phyloP scores from a whole-genome alignment of 1,140 invertebrate genomes.

The Drosophila seguyi region DNA sequence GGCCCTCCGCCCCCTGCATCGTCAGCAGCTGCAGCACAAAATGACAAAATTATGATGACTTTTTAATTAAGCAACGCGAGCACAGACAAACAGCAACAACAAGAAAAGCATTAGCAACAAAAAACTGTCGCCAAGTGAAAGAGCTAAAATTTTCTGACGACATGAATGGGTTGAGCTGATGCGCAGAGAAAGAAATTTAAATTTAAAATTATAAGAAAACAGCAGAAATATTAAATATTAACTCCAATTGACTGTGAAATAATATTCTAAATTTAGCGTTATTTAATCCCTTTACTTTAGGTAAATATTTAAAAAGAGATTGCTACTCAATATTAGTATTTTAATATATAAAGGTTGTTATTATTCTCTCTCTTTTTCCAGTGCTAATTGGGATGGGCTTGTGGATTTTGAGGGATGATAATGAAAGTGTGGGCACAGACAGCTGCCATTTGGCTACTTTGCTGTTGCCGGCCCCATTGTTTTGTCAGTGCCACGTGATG shows the following conservation, averaged over 20 bases:
- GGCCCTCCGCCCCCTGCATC: not conserved
- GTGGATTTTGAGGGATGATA: constrained; percentile 16
- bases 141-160: constrained; percentile 63
- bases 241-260: not conserved
- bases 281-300: too few species aligned
- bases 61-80: constrained; percentile 76
- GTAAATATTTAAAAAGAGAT: not conserved
- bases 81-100: constrained; percentile 43
- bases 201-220: not conserved
- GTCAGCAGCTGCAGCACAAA: constrained; percentile 73
- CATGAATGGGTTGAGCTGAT: constrained; percentile 43
- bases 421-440: constrained; percentile 43
- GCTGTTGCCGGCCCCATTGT: constrained; percentile 51
- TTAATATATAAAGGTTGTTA: not conserved
- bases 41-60: constrained; percentile 82
- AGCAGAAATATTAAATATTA: not conserved
- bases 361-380: not conserved
- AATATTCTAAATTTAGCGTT: not conserved
- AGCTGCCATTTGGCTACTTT: constrained; percentile 69
- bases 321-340: not conserved
- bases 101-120: constrained; percentile 35
- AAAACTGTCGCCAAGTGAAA: constrained; percentile 69
- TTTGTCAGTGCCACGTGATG: constrained; percentile 74
- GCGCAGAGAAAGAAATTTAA: not conserved
- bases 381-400: not conserved